Conservation (phyloP, 37 sponge, comb jelly and placozoan genomes). For the Beroe forskalii region DNA sequence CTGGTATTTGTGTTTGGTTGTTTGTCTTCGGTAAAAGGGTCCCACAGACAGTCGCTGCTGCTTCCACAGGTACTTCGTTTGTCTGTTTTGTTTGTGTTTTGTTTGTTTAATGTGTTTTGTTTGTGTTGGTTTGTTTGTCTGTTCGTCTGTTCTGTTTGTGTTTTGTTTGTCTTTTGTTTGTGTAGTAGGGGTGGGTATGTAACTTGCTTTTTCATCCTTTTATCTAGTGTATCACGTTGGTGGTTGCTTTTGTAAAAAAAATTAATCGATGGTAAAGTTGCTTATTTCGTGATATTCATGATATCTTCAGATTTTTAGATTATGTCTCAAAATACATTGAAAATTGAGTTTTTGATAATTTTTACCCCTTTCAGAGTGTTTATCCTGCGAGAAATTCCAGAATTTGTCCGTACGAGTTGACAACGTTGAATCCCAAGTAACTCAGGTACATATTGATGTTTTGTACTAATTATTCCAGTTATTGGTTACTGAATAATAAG, state of each 20-base stretch:
- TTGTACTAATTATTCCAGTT: not conserved
- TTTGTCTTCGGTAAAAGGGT: not conserved
- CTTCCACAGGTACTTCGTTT: not conserved
- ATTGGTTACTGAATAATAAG: no score
- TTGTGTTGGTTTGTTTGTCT: no score
- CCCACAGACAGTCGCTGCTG: not conserved
- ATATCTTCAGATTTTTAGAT: no score
- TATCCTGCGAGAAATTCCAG: constrained; percentile 30
- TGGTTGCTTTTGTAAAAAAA: no score
- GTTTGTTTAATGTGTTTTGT: no score
- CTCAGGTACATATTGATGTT: not conserved
- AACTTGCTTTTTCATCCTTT: no score
- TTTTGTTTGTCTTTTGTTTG: not conserved
- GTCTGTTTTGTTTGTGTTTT: not conserved
- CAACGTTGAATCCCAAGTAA: not conserved
- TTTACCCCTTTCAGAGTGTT: not conserved
- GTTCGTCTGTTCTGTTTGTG: not conserved
- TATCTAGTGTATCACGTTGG: no score
- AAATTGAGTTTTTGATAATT: not conserved
- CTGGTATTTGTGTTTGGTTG: constrained; percentile 15
- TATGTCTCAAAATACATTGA: not conserved
- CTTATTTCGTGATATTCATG: no score
- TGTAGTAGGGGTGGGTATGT: no score
- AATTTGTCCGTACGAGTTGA: constrained; percentile 11
- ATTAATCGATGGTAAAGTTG: no score